These are phyloP conservation scores for Sycophila sp. DNA, from an alignment of 1,140 invertebrate genomes.

Conservation along the genomic window DNA sequence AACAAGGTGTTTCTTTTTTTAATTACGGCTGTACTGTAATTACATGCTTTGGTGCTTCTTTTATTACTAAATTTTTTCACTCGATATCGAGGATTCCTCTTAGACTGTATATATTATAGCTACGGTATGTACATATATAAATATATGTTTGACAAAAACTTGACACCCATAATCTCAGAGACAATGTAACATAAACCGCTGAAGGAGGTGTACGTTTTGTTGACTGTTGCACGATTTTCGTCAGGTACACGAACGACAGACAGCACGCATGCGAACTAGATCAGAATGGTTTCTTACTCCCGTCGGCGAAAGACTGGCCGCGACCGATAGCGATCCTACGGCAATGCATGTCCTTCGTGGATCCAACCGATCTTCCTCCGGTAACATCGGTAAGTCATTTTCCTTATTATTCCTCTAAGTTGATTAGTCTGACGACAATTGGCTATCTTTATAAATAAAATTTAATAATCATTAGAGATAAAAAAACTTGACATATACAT, in stretches of 20 bases:
- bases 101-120: slow-evolving; percentile 1
- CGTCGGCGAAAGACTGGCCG: slow-evolving; percentile 64
- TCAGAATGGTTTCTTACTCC: slow-evolving; percentile 94
- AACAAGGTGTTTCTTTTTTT: too few relatives aligned
- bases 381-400: slow-evolving; percentile 64
- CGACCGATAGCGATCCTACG: slow-evolving; percentile 64
- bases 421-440: too few relatives aligned
- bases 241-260: slow-evolving; percentile 93
- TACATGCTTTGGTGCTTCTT: not conserved
- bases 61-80: not conserved
- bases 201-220: too few relatives aligned
- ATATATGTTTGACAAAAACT: slow-evolving; percentile 23
- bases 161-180: too few relatives aligned
- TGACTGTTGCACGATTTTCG: slow-evolving; percentile 41
- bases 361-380: slow-evolving; percentile 63
- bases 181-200: too few relatives aligned
- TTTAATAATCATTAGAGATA: too few relatives aligned
- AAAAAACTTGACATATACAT: too few relatives aligned
- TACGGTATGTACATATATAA: slow-evolving; percentile 22
- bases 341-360: slow-evolving; percentile 64
- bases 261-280: slow-evolving; percentile 89
- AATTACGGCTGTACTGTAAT: not conserved
- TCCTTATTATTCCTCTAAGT: too few relatives aligned
- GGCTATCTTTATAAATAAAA: too few relatives aligned
- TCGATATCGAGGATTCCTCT: slow-evolving; percentile 10